A percentile compares a stretch with the other conserved stretches of the same genome.
These are phyloP conservation scores for Pimpla rufipes DNA, from an alignment of 2,888 invertebrate species.

Conservation along the genomic window DNA sequence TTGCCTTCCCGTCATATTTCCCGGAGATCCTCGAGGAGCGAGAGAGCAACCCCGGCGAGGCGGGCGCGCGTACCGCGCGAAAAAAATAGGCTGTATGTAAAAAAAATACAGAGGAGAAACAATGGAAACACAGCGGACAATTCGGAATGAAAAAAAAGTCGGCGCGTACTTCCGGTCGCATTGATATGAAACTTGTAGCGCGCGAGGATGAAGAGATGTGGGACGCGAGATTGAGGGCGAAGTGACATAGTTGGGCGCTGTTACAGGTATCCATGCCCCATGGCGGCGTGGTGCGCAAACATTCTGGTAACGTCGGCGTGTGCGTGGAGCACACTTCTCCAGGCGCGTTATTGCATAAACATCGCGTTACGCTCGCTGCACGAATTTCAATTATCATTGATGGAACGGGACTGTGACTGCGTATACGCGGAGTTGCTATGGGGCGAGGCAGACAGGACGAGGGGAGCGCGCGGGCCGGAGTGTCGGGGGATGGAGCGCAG, in stretches of 20 bases:
- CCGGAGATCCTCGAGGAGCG: neutral
- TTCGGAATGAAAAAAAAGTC: constrained; percentile 33
- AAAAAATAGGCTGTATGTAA: neutral
- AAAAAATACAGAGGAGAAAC: constrained; percentile 11
- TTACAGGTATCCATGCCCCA: neutral
- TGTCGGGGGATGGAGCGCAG: constrained; percentile 19
- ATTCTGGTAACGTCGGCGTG: constrained; percentile 38
- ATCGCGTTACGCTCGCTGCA: constrained; percentile 75
- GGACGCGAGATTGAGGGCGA: neutral
- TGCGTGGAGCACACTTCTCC: constrained; percentile 33
- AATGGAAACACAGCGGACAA: constrained; percentile 37
- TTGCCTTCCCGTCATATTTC: constrained; percentile 26
- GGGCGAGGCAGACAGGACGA: neutral
- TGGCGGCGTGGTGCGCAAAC: neutral
- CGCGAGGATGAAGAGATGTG: constrained; percentile 15
- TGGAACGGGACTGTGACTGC: constrained; percentile 53
- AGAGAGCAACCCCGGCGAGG: constrained; percentile 18
- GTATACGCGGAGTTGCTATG: constrained; percentile 7
- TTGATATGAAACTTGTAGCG: constrained; percentile 41
- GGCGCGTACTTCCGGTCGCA: constrained; percentile 9
- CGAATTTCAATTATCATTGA: constrained; percentile 79
- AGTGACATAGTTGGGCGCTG: neutral
- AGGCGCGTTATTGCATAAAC: constrained; percentile 76
- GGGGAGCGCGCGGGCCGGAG: neutral
- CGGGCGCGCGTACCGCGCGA: constrained; percentile 2